Conservation (phyloP, 2,888 invertebrate genomes). For the Leptarthrus brevirostris region DNA sequence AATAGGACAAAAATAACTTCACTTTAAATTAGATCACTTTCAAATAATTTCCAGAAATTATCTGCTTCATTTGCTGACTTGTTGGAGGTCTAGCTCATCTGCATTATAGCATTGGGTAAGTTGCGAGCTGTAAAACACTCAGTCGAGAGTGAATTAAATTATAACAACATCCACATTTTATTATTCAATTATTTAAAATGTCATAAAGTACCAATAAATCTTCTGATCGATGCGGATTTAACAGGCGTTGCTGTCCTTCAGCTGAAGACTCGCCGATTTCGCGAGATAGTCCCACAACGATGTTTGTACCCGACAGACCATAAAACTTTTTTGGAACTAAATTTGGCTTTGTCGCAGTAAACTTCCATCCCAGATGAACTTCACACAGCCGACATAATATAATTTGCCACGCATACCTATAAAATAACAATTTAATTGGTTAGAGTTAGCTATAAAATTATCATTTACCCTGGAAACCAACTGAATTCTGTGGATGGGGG, state of each 20-base stretch:
- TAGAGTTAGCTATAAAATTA: slow-evolving; percentile 5
- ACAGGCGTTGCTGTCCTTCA: not conserved
- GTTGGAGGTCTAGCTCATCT: slow-evolving; percentile 56
- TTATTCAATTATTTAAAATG: too few species aligned
- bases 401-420: slow-evolving; percentile 84
- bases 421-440: slow-evolving; percentile 66
- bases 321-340: slow-evolving; percentile 77
- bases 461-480: slow-evolving; percentile 82
- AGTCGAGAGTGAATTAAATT: too few species aligned
- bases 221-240: not conserved
- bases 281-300: slow-evolving; percentile 61
- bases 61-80: slow-evolving; percentile 64
- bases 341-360: slow-evolving; percentile 73
- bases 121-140: not conserved
- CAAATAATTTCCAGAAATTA: slow-evolving; percentile 60
- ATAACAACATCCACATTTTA: too few species aligned
- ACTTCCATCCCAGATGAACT: slow-evolving; percentile 84
- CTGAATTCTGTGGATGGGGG: slow-evolving; percentile 78
- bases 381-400: slow-evolving; percentile 76
- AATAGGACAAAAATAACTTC: too few species aligned
- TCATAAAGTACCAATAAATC: not conserved
- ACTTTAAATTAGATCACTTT: not conserved
- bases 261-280: slow-evolving; percentile 1
- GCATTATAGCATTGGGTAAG: not conserved
- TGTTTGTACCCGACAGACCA: slow-evolving; percentile 74